phyloP scores from a whole-genome alignment of 2,797 vertebrate species.

The Champsocephalus esox region DNA sequence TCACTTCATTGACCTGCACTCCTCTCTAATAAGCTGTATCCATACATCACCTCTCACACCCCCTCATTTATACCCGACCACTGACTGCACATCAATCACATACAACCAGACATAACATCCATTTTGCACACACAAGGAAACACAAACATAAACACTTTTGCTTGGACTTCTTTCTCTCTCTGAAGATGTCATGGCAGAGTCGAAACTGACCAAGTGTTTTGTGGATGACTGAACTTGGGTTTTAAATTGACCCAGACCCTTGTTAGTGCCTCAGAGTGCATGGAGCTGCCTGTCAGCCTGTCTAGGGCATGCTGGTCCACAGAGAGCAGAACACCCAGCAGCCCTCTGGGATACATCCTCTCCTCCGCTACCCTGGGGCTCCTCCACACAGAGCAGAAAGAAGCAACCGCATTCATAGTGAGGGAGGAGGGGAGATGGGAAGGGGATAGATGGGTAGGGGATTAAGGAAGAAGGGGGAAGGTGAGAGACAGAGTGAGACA shows the following conservation, averaged over 20 bases:
- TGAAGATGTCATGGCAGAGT: constrained; percentile 38
- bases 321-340: constrained; percentile 67
- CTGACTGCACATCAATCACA: constrained; percentile 16
- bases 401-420: constrained; percentile 57
- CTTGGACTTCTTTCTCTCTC: constrained; percentile 1
- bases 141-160: background rate
- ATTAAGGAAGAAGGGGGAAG: background rate
- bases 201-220: constrained; percentile 57
- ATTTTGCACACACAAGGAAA: constrained; percentile 27
- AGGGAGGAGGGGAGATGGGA: background rate
- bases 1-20: constrained; percentile 29
- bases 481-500: constrained; percentile 27
- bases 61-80: background rate
- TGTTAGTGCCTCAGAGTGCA: constrained; percentile 41
- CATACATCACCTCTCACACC: constrained; percentile 37
- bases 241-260: constrained; percentile 58
- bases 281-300: constrained; percentile 49
- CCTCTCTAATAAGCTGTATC: constrained; percentile 37
- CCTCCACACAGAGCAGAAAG: constrained; percentile 22
- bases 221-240: constrained; percentile 63
- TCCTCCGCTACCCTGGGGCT: constrained; percentile 57
- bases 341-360: constrained; percentile 67
- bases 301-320: constrained; percentile 62
- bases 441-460: background rate
- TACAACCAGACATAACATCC: constrained; percentile 8